A percentile compares a stretch with the other conserved stretches of the same genome.
Evolutionary conservation across 2,888 invertebrate genomes (phyloP).

Genomic region (Cryptocephalus moraei): DNA sequence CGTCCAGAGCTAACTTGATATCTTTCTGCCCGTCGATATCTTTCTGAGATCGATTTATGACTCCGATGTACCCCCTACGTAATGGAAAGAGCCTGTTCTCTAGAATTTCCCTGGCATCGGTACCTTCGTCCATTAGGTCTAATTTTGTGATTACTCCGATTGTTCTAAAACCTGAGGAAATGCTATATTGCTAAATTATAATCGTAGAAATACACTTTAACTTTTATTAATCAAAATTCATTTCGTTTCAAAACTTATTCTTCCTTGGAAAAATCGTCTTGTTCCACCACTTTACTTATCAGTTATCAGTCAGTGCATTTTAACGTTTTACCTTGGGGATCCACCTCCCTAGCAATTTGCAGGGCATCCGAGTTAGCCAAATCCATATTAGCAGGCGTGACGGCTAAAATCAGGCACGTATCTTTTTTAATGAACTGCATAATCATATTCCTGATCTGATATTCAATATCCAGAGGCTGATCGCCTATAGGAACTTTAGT

Average conservation of each 20-base stretch:
- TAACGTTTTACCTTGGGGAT: slow-evolving; percentile 75
- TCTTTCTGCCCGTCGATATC: slow-evolving; percentile 98
- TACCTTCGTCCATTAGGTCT: slow-evolving; percentile 99
- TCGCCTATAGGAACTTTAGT: slow-evolving; percentile 97
- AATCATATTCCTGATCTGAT: slow-evolving; percentile 88
- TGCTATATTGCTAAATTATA: too few relatives aligned
- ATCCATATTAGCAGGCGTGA: slow-evolving; percentile 95
- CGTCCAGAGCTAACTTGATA: slow-evolving; percentile 85
- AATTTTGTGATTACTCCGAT: slow-evolving; percentile 99
- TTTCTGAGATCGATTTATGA: slow-evolving; percentile 97
- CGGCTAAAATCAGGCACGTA: slow-evolving; percentile 91
- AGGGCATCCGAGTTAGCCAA: slow-evolving; percentile 98
- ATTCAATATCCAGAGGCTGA: slow-evolving; percentile 91
- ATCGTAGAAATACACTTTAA: too few relatives aligned
- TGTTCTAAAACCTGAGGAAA: slow-evolving; percentile 71
- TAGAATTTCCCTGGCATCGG: slow-evolving; percentile 94
- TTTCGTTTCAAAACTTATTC: too few relatives aligned
- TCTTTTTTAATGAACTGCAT: slow-evolving; percentile 89
- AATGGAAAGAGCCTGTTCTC: slow-evolving; percentile 94
- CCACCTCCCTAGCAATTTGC: slow-evolving; percentile 95
- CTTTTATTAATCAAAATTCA: too few relatives aligned
- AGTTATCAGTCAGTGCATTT: background rate
- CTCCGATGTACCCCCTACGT: slow-evolving; percentile 93
- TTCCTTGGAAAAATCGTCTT: too few relatives aligned
- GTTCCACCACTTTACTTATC: background rate